Evolutionary conservation across 2,888 invertebrate genomes (phyloP).

Genomic region (Camptogramma bilineatum): DNA sequence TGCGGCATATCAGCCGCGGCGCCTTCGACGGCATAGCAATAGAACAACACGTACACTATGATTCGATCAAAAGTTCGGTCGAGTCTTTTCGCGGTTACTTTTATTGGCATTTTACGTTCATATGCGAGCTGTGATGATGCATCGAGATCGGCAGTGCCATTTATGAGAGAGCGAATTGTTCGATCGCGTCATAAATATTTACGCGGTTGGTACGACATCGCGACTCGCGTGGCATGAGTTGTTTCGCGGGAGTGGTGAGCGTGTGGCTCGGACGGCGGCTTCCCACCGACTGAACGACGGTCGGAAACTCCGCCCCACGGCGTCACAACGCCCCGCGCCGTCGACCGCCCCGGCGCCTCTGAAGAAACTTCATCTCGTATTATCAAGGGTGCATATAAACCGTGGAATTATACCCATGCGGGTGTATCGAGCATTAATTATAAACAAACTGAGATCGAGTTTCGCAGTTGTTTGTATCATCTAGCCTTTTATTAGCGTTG

Average conservation of each 20-base stretch:
- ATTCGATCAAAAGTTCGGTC: slow-evolving; percentile 81
- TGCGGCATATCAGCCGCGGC: slow-evolving; percentile 84
- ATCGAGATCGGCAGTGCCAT: slow-evolving; percentile 77
- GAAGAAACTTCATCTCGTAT: slow-evolving; percentile 82
- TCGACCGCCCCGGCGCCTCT: slow-evolving; percentile 69
- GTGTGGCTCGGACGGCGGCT: slow-evolving; percentile 74
- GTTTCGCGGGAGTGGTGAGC: slow-evolving; percentile 52
- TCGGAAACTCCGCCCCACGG: slow-evolving; percentile 75
- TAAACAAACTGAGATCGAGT: slow-evolving; percentile 71
- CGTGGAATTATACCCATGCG: slow-evolving; percentile 78
- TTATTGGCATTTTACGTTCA: slow-evolving; percentile 82
- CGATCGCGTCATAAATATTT: slow-evolving; percentile 82
- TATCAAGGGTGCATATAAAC: slow-evolving; percentile 82
- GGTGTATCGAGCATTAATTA: slow-evolving; percentile 76
- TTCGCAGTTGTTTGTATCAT: slow-evolving; percentile 54
- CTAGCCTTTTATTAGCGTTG: slow-evolving; percentile 45
- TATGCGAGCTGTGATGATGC: slow-evolving; percentile 67
- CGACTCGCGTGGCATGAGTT: slow-evolving; percentile 76
- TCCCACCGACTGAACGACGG: slow-evolving; percentile 81
- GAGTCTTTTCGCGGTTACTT: slow-evolving; percentile 75
- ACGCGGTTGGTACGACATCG: slow-evolving; percentile 75
- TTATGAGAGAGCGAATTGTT: slow-evolving; percentile 73
- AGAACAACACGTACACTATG: slow-evolving; percentile 82
- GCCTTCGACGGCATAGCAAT: slow-evolving; percentile 75
- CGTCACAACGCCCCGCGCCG: slow-evolving; percentile 71